Conservation (phyloP, 2,113 vertebrate genomes). For the Rattus rattus region DNA sequence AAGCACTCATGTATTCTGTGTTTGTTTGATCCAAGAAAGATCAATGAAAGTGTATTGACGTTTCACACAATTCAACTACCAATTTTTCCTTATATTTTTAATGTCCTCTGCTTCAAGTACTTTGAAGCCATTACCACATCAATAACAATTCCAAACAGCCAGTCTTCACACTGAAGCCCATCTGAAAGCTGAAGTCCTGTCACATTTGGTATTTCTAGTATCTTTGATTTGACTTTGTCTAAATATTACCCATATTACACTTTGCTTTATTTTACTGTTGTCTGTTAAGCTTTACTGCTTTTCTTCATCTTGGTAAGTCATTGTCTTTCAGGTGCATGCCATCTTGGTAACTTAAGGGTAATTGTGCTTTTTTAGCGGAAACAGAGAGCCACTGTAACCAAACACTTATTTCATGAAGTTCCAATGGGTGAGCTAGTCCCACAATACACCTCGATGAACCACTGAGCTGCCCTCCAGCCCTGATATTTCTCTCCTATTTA, state of each 20-base stretch:
- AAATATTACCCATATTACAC: conserved; percentile 37
- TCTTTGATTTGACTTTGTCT: conserved; percentile 42
- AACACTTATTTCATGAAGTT: neutral
- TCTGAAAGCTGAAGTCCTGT: conserved; percentile 19
- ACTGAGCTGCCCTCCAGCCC: neutral
- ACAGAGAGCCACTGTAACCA: neutral
- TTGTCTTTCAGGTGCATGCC: neutral
- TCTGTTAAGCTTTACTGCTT: neutral
- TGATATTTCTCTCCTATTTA: neutral
- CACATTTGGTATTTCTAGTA: neutral
- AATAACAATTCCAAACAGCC: conserved; percentile 38
- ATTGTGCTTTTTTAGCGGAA: neutral
- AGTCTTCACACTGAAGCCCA: conserved; percentile 13
- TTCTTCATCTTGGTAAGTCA: neutral
- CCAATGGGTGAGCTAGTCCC: neutral
- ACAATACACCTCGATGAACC: neutral
- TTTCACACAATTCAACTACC: conserved; percentile 64
- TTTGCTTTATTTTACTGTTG: conserved; percentile 42
- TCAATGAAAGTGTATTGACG: conserved; percentile 68
- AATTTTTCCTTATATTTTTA: conserved; percentile 63
- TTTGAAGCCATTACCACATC: conserved; percentile 27
- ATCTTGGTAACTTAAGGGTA: conserved; percentile 17
- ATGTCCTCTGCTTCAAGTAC: conserved; percentile 17
- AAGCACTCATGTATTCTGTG: conserved; percentile 51
- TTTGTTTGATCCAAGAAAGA: conserved; percentile 63